A percentile compares a stretch with the other conserved stretches of the same genome.
phyloP scores from a whole-genome alignment of 2,113 vertebrate species.

The Phyllopteryx taeniolatus region DNA sequence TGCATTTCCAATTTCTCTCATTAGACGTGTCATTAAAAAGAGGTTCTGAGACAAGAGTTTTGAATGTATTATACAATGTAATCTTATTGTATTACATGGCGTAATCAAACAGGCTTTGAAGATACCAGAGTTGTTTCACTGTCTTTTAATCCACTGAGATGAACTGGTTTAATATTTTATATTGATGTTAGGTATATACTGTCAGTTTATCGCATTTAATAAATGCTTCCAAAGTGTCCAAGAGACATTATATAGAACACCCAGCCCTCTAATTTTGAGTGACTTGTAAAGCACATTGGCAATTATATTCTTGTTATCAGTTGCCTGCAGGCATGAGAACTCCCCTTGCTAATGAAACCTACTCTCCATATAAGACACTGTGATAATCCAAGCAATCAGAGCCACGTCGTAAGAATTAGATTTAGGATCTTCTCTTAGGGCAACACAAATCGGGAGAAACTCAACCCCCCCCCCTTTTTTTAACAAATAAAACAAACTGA shows the following conservation, averaged over 20 bases:
- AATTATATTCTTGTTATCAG: constrained; percentile 47
- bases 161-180: background rate
- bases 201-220: background rate
- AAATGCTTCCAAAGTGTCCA: constrained; percentile 43
- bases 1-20: background rate
- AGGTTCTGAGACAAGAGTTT: background rate
- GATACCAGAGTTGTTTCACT: background rate
- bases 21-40: background rate
- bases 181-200: constrained; percentile 2
- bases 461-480: too few species aligned
- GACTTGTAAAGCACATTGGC: constrained; percentile 43
- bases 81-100: background rate
- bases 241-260: constrained; percentile 28
- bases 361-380: background rate
- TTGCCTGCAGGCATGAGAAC: constrained; percentile 25
- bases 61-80: background rate
- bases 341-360: constrained; percentile 5
- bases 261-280: constrained; percentile 44
- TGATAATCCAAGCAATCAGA: constrained; percentile 36
- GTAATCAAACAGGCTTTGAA: background rate
- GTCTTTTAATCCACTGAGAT: background rate
- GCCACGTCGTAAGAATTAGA: constrained; percentile 10
- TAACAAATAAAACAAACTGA: too few species aligned
- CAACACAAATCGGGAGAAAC: background rate
- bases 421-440: constrained; percentile 17